Conservation (phyloP, 37 sponge, comb jelly and placozoan genomes). For the Lycopodina hypogea region DNA sequence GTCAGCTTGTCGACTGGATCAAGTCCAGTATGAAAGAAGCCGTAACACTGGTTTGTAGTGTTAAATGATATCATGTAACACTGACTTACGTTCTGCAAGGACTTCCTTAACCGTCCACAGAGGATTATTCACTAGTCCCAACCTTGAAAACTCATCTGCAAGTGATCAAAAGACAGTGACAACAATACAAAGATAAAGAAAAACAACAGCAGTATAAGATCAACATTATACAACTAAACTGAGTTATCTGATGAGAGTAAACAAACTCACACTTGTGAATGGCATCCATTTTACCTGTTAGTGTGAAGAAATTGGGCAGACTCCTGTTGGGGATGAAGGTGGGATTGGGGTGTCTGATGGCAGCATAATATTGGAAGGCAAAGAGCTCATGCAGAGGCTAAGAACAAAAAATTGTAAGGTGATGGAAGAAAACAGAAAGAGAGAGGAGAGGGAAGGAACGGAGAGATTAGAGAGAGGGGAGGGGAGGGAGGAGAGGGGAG, state of each 20-base stretch:
- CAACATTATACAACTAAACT: neutral
- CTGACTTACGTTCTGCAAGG: slow-evolving; percentile 33
- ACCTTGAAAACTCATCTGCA: slow-evolving; percentile 46
- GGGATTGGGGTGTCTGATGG: slow-evolving; percentile 42
- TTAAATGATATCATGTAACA: too few relatives aligned
- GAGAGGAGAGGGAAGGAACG: too few relatives aligned
- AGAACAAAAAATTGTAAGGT: neutral
- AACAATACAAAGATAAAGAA: neutral
- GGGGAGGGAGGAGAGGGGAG: too few relatives aligned
- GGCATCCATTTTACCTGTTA: slow-evolving; percentile 21
- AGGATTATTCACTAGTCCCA: slow-evolving; percentile 14
- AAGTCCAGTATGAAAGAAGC: too few relatives aligned
- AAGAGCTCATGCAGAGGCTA: slow-evolving; percentile 43
- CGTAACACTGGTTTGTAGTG: too few relatives aligned
- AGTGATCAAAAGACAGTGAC: neutral
- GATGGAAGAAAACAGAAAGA: too few relatives aligned
- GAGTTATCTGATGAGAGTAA: too few relatives aligned
- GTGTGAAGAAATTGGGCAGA: slow-evolving; percentile 40
- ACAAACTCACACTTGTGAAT: too few relatives aligned
- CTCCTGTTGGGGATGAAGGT: slow-evolving; percentile 43
- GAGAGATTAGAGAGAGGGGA: too few relatives aligned
- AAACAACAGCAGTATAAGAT: neutral
- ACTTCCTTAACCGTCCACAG: slow-evolving; percentile 40
- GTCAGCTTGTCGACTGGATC: too few relatives aligned
- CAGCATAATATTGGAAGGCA: slow-evolving; percentile 53